Evolutionary conservation across 2,113 vertebrate species (phyloP).

Genomic region (Cyrtonyx montezumae): DNA sequence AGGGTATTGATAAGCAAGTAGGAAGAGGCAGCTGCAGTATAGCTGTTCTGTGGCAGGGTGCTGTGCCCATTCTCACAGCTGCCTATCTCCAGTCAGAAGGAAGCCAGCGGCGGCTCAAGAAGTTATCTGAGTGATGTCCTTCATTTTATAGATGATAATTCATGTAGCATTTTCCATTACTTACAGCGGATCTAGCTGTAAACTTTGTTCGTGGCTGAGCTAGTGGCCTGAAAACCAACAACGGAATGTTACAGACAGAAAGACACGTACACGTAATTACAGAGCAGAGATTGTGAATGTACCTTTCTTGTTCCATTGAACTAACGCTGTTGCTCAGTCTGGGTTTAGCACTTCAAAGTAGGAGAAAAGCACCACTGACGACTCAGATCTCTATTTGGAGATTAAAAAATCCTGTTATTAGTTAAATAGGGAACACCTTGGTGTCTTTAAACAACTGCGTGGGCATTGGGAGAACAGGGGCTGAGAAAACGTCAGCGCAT

Average conservation of each 20-base stretch:
- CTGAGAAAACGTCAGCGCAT: not conserved
- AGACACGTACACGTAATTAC: constrained; percentile 45
- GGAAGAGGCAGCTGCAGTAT: not conserved
- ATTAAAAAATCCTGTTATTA: not conserved
- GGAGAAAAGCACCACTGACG: not conserved
- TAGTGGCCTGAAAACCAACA: constrained; percentile 52
- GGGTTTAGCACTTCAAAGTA: not conserved
- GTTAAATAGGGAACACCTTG: not conserved
- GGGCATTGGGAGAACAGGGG: not conserved
- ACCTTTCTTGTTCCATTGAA: not conserved
- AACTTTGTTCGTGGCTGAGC: constrained; percentile 41
- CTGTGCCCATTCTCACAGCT: not conserved
- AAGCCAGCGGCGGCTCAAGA: not conserved
- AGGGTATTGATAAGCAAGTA: not conserved
- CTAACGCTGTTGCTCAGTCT: not conserved
- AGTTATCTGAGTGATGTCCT: not conserved
- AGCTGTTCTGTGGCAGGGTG: not conserved
- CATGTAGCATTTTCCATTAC: constrained; percentile 12
- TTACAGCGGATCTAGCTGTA: constrained; percentile 45
- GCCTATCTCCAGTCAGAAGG: not conserved
- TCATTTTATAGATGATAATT: not conserved
- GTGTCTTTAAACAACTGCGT: not conserved
- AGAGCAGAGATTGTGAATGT: constrained; percentile 34
- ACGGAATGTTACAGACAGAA: constrained; percentile 37
- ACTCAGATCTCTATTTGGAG: not conserved